Base-by-base conservation (phyloP, 35 echinoderm and acorn worm genomes). In the Chiridota heheva region DNA sequence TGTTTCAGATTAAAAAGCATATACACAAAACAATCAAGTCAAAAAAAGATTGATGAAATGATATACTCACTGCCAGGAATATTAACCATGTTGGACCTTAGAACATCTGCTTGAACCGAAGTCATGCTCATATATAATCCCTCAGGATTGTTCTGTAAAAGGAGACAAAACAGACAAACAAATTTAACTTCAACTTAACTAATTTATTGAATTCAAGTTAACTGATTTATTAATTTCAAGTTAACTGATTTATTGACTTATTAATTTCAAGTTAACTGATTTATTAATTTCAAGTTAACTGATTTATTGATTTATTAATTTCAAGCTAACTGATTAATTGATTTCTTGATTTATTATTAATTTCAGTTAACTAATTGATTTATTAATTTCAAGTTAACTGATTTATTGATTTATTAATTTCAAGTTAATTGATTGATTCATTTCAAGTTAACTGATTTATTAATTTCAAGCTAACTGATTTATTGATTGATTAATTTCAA, bases 11-110 rank as follows among this genome's bases (percentile, higher is more conserved):
- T n/a, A n/a, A n/a, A n/a, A n/a, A n/a, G n/a, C n/a, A n/a, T n/a
- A n/a, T n/a, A n/a, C n/a, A n/a, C n/a, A n/a, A n/a, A n/a, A n/a
- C n/a, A n/a, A n/a, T n/a, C n/a, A n/a, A n/a, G n/a, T n/a, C n/a
- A n/a, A n/a, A n/a, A n/a, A n/a, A n/a, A n/a, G n/a, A n/a, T n/a
- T n/a, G n/a, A n/a, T n/a, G n/a, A n/a, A n/a, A n/a, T n/a, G n/a
- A n/a, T n/a, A n/a, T n/a, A 90, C 92, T 90, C 69, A 96, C 92
- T 82, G 80, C 92, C 92, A 38, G 92, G 92, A 58, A 96, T 96
- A 69, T 96, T 96, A 61, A 86, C 81, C 72, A 90, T 96, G 62
- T 96, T 96, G 42, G 92, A 96, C 31, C 92, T 48, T 12, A 96
- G 76, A 27, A 96, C 92, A 77, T 96, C 92, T 22, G 92, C 92